Evolutionary conservation across 2,113 vertebrate genomes (phyloP).

Genomic region (Elgaria multicarinata): DNA sequence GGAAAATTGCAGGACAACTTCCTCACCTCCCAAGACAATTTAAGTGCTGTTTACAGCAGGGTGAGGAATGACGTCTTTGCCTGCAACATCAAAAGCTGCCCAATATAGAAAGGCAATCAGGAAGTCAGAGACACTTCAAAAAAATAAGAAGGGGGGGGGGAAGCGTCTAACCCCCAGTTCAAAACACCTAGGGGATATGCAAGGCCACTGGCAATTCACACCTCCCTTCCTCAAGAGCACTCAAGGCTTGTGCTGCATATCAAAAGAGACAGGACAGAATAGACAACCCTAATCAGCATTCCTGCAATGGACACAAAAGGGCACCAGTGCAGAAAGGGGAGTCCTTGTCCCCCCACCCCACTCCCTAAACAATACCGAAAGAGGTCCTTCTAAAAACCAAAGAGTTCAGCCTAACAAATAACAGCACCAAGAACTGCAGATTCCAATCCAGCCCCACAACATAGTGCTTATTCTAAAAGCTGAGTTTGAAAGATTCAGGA

Average conservation of each 20-base stretch:
- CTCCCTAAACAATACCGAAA: background rate
- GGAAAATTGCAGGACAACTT: background rate
- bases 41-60: constrained; percentile 29
- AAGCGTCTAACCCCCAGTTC: background rate
- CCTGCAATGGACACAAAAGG: background rate
- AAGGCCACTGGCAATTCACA: constrained; percentile 10
- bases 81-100: constrained; percentile 45
- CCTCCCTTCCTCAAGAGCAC: background rate
- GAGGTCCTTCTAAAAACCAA: background rate
- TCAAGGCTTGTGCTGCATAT: constrained; percentile 27
- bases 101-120: constrained; percentile 23
- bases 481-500: background rate
- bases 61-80: constrained; percentile 22
- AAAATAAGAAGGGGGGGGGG: background rate
- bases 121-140: constrained; percentile 27
- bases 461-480: background rate
- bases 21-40: constrained; percentile 26
- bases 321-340: background rate
- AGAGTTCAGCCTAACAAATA: too few relatives aligned
- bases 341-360: background rate
- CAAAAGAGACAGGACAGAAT: background rate
- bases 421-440: background rate
- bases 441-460: background rate
- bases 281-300: background rate
- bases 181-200: background rate